A percentile compares a stretch with the other conserved stretches of the same genome.
phyloP scores from a whole-genome alignment of 2,113 vertebrate genomes.

The Siniperca knerii region DNA sequence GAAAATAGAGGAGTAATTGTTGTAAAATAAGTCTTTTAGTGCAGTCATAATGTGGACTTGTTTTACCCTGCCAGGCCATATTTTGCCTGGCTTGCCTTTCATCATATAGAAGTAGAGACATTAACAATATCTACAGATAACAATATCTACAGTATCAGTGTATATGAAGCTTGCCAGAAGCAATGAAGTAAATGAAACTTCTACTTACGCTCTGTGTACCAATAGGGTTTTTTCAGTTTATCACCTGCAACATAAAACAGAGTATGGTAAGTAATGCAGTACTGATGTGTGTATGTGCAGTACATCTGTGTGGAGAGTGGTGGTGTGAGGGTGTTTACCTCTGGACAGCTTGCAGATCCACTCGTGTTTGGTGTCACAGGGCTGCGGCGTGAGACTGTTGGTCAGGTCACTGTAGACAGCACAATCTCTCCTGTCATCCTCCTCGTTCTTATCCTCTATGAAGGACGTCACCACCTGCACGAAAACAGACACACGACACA shows the following conservation, averaged over 20 bases:
- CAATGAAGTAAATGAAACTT: background rate
- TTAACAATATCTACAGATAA: background rate
- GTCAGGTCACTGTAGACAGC: slow-evolving; percentile 87
- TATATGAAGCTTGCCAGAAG: background rate
- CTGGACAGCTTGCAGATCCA: slow-evolving; percentile 95
- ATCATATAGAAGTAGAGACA: background rate
- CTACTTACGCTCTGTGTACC: slow-evolving; percentile 92
- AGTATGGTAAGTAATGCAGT: slow-evolving; percentile 4
- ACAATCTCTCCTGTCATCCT: slow-evolving; percentile 88
- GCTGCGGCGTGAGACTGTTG: slow-evolving; percentile 83
- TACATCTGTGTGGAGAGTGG: background rate
- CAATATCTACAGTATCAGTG: background rate
- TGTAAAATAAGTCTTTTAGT: no score
- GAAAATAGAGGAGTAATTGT: no score
- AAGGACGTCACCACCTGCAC: slow-evolving; percentile 91
- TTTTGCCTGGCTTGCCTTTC: background rate
- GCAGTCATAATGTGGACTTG: background rate
- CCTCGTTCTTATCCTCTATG: slow-evolving; percentile 87
- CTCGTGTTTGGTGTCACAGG: slow-evolving; percentile 89
- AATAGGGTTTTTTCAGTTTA: slow-evolving; percentile 87
- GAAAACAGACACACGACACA: background rate
- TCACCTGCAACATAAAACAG: slow-evolving; percentile 84
- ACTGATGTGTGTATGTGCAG: background rate
- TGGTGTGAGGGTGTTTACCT: slow-evolving; percentile 79
- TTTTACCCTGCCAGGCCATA: background rate